Evolutionary conservation across 2,113 vertebrate genomes (phyloP).

Genomic region (Gnathonemus longibarbis): DNA sequence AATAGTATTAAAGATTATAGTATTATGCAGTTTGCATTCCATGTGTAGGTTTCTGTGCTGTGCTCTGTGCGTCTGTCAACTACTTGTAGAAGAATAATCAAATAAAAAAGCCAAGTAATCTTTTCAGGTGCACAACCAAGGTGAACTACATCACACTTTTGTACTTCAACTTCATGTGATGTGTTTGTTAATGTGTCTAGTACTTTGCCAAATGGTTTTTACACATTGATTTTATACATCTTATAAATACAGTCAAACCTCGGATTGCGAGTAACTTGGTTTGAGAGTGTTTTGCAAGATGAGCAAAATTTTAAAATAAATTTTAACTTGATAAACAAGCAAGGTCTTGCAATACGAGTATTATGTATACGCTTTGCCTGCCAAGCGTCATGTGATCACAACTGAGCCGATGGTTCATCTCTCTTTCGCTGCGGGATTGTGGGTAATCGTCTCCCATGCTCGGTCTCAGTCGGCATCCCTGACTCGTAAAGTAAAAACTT

Average conservation of each 20-base stretch:
- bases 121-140: neutral
- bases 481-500: no score
- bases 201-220: neutral
- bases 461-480: no score
- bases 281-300: no score
- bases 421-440: no score
- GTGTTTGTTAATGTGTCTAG: neutral
- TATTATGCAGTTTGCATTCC: neutral
- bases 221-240: neutral
- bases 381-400: no score
- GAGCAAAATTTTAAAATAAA: no score
- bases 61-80: neutral
- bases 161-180: neutral
- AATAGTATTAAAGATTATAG: neutral
- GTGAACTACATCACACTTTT: neutral
- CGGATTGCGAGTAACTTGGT: no score
- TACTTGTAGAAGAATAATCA: neutral
- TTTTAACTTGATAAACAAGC: no score
- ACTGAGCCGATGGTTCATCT: no score
- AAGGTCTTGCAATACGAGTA: no score
- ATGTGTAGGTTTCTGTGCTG: neutral
- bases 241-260: neutral
- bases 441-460: no score
- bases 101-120: neutral
- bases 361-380: no score